These are phyloP conservation scores for Pseudomyrmex flavicornis DNA, from an alignment of 1,140 invertebrate species.

Conservation along the genomic window DNA sequence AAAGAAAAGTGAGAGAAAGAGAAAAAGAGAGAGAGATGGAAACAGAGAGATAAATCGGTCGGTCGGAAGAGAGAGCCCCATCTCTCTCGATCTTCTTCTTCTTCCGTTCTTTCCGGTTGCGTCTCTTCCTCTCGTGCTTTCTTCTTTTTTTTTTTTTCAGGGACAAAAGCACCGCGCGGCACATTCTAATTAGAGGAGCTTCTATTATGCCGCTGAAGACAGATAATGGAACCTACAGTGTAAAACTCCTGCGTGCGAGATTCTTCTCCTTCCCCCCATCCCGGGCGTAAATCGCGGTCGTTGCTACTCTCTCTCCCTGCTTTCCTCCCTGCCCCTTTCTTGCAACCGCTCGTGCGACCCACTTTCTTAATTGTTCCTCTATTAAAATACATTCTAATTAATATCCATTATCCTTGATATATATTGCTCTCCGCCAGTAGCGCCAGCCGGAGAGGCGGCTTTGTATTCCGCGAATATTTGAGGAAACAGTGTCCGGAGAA, in stretches of 20 bases:
- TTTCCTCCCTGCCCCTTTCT: not conserved
- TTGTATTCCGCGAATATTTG: slow-evolving; percentile 49
- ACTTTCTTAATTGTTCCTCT: slow-evolving; percentile 82
- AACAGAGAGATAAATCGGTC: slow-evolving; percentile 46
- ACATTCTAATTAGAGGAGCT: slow-evolving; percentile 71
- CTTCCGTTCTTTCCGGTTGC: not conserved
- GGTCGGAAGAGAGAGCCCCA: slow-evolving; percentile 23
- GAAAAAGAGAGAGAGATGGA: slow-evolving; percentile 34
- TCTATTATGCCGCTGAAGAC: slow-evolving; percentile 68
- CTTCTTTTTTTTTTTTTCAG: slow-evolving; percentile 25
- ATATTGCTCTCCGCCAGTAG: slow-evolving; percentile 72
- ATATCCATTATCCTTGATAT: slow-evolving; percentile 78
- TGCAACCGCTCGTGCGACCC: slow-evolving; percentile 70
- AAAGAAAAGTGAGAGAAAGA: slow-evolving; percentile 19
- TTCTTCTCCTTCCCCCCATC: slow-evolving; percentile 9
- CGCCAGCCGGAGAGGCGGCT: slow-evolving; percentile 28
- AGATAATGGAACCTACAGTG: slow-evolving; percentile 64
- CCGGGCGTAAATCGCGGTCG: slow-evolving; percentile 59
- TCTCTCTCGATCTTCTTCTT: slow-evolving; percentile 5
- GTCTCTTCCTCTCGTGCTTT: not conserved
- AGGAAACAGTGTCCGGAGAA: slow-evolving; percentile 33
- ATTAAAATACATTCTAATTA: slow-evolving; percentile 81
- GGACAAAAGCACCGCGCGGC: slow-evolving; percentile 62
- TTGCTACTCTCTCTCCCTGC: slow-evolving; percentile 10
- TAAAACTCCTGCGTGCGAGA: slow-evolving; percentile 67